Conservation (phyloP, 2,888 invertebrate species). For the Temnothorax unifasciatus region DNA sequence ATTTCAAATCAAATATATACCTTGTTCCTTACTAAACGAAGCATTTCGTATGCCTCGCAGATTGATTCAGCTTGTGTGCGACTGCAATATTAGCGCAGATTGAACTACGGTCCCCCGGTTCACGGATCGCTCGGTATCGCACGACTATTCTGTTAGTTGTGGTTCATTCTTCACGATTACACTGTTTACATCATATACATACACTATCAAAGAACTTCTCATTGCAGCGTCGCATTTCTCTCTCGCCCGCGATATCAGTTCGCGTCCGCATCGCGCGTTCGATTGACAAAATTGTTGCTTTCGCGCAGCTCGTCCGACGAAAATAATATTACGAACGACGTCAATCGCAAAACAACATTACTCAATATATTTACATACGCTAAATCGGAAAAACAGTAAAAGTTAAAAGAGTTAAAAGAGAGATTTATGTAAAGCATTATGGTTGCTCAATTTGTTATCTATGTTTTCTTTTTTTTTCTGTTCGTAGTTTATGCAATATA, state of each 20-base stretch:
- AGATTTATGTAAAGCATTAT: neutral
- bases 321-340: slow-evolving; percentile 35
- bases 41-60: slow-evolving; percentile 56
- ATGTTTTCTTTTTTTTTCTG: neutral
- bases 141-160: slow-evolving; percentile 6
- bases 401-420: neutral
- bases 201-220: slow-evolving; percentile 45
- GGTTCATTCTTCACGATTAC: slow-evolving; percentile 36
- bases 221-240: slow-evolving; percentile 39
- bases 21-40: slow-evolving; percentile 64
- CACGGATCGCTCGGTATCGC: slow-evolving; percentile 8
- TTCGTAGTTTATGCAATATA: neutral
- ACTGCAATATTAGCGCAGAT: slow-evolving; percentile 6
- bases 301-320: neutral
- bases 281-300: slow-evolving; percentile 4
- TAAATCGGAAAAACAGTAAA: neutral
- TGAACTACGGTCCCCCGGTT: slow-evolving; percentile 3
- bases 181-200: slow-evolving; percentile 35
- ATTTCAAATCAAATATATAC: slow-evolving; percentile 42
- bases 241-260: neutral
- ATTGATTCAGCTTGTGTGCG: neutral
- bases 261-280: neutral
- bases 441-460: slow-evolving; percentile 13
- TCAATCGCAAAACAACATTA: slow-evolving; percentile 31
- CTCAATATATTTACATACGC: neutral